A percentile compares a stretch with the other conserved stretches of the same genome.
These are phyloP conservation scores for Cheumatopsyche charites DNA, from an alignment of 1,140 invertebrate species.

Conservation along the genomic window DNA sequence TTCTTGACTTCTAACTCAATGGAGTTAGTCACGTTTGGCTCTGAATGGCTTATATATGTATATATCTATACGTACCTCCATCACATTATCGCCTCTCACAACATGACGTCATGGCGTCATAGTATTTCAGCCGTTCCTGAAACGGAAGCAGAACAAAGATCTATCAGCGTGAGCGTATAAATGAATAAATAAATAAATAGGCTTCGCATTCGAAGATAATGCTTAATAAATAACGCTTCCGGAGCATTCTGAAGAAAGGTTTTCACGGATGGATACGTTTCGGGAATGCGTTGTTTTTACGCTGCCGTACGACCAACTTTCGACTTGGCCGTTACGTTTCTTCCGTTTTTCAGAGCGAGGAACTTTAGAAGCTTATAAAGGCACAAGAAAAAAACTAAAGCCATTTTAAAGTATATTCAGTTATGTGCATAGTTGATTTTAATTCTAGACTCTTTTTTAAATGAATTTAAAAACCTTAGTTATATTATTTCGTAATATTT, in stretches of 20 bases:
- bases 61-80: conserved; percentile 33
- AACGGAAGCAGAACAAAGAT: conserved; percentile 10
- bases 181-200: not conserved
- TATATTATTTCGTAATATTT: too few relatives aligned
- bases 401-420: too few relatives aligned
- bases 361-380: too few relatives aligned
- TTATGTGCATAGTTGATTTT: too few relatives aligned
- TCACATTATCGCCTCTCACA: conserved; percentile 40
- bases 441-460: too few relatives aligned
- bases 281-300: conserved; percentile 16
- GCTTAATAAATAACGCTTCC: not conserved
- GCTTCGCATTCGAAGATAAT: not conserved
- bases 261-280: conserved; percentile 18
- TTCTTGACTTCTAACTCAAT: too few relatives aligned
- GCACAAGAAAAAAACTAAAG: too few relatives aligned
- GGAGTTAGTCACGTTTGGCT: too few relatives aligned
- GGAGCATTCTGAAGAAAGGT: not conserved
- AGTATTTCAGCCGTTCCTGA: conserved; percentile 15
- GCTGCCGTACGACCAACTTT: conserved; percentile 11
- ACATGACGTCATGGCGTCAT: conserved; percentile 41
- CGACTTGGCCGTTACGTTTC: not conserved
- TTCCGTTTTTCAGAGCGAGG: too few relatives aligned
- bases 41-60: too few relatives aligned
- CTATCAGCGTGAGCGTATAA: not conserved
- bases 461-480: too few relatives aligned